These are phyloP conservation scores for Apodemus speciosus DNA, from an alignment of 2,113 vertebrate genomes.

Conservation along the genomic window DNA sequence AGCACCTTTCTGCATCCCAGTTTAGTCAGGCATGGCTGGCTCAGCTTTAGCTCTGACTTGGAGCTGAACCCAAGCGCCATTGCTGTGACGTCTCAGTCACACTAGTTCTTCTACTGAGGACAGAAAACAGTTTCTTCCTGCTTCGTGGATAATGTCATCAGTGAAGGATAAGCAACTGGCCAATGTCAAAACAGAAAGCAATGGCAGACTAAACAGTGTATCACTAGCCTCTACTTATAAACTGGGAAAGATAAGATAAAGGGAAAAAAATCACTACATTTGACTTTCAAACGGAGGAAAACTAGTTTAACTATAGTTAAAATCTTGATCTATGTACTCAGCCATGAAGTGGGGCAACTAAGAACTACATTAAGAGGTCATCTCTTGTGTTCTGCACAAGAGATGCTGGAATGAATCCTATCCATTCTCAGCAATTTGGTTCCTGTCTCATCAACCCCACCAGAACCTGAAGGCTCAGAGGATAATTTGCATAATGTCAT, in stretches of 20 bases:
- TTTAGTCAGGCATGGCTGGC: neutral
- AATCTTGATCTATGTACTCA: neutral
- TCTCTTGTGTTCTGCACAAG: accelerated
- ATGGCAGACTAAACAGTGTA: neutral
- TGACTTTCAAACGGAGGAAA: neutral
- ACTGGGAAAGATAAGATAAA: neutral
- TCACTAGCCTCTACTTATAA: neutral
- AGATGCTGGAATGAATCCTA: no score
- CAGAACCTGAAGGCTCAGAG: neutral
- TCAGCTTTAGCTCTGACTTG: neutral
- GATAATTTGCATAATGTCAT: neutral
- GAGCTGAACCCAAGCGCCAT: neutral
- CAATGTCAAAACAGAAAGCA: neutral
- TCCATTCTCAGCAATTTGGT: neutral
- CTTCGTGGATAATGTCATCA: neutral
- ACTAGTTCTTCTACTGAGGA: neutral
- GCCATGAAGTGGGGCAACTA: neutral
- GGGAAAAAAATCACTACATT: neutral
- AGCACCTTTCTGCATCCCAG: neutral
- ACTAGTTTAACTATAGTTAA: neutral
- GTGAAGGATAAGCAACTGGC: neutral
- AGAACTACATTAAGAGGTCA: neutral
- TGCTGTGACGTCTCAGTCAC: neutral
- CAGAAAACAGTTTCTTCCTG: neutral
- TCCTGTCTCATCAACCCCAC: no score